Evolutionary conservation across 2,797 vertebrate genomes (phyloP), one percentile per base, ranked within the genome.

Genomic region (Chaunax sp.): DNA sequence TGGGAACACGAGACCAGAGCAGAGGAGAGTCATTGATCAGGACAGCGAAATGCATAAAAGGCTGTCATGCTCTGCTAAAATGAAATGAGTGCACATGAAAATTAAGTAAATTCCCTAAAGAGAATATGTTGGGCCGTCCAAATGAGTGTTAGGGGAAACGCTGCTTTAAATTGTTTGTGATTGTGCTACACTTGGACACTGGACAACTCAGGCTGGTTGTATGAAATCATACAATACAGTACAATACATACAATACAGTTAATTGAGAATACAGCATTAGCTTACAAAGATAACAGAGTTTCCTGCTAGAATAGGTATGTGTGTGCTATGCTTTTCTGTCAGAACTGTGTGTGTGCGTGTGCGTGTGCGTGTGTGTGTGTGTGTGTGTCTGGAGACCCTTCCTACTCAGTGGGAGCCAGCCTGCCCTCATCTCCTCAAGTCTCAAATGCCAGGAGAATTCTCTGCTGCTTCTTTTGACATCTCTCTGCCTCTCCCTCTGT

Each of bases 371-470:
- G 13, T 59, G 45, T 52, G 35, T 45, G 28, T 45, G 8, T 58
- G 47, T 37, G 15, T 64, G n/a, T 55, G 33, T 54, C 6, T 30
- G 19, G 26, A 37, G 37, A 61, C 38, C 47, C 28, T 44, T 44
- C 37, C 16, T 26, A 12, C 44, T 52, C 53, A 53, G 40, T 54
- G 25, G 58, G 40, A n/a, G 53, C 19, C 40, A 37, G 22, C n/a
- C 60, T 57, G 66, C 62, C 43, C 22, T 43, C 20, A 25, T 60
- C 37, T 49, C 23, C 20, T 64, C 49, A 56, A 64, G 20, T 63
- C 54, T 52, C 25, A 69, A 58, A 51, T 53, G 61, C 58, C 57
- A 46, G 25, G 45, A 69, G 38, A 58, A 33, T 45, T 53, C 23
- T 50, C 10, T 37, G 45, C 25, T 1, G 22, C 61, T 23, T 55